Base-by-base conservation (phyloP, 2,113 vertebrate genomes). In the Nanorana parkeri region DNA sequence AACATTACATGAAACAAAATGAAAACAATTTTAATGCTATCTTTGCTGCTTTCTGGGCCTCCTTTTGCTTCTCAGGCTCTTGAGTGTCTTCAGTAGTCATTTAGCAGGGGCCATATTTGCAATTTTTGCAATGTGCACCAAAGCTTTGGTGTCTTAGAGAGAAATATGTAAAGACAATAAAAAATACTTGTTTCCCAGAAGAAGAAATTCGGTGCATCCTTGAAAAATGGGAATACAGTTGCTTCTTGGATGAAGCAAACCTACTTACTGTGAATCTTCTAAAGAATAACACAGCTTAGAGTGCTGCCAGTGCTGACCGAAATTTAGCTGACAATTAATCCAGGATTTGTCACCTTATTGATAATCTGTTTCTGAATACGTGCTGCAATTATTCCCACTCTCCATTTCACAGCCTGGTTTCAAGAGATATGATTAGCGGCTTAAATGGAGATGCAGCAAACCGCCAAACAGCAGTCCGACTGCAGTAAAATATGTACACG, bases 351-450 rank as follows among this genome's bases (percentile, higher is more conserved):
- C 56, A 28, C 56, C 21, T 41, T 71, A 20, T 32, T 61, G 55
- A 71, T 72, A 81, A 81, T 81, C 78, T 52, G 36, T 17, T 24
- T 17, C 47, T 52, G 47, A 72, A 61, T 26, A 63, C 41, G 58
- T 68, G 47, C 36, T 54, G 19, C n/a, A 26, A 64, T 71, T 80
- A 69, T 21, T 80, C 36, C n/a, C 52, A 68, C 26, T 51, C 66
- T 69, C 26, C 64, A 24, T 69, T 51, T 71, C 66, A 20, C 1
- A 2, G 58, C 32, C 68, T 73, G 78, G 55, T 61, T 81, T 81
- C 29, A 52, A 28, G 78, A 81, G 78, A 81, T 81, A 81, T 64
- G 78, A 81, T 72, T 72, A 73, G 54, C 17, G 20, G 17, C 68
- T 71, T 60, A 68, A 54, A 55, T 5, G 10, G 32, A n/a, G 8